These are phyloP conservation scores for Pterostichus madidus DNA, from an alignment of 2,888 invertebrate genomes.

Conservation along the genomic window DNA sequence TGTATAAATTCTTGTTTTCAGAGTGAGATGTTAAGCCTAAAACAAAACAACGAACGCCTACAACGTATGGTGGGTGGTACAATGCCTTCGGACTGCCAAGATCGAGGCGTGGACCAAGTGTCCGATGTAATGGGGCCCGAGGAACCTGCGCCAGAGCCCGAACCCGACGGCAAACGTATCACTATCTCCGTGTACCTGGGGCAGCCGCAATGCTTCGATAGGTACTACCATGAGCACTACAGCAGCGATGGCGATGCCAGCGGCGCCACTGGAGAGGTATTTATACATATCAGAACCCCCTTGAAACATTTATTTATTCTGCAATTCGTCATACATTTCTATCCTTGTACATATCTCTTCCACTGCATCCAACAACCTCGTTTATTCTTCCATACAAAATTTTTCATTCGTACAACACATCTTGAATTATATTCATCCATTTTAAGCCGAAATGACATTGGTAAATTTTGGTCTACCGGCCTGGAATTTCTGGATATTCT, in stretches of 20 bases:
- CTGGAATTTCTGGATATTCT: no score
- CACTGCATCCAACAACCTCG: no score
- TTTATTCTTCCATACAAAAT: no score
- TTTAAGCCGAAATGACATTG: no score
- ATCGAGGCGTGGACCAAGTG: constrained; percentile 75
- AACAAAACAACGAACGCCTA: constrained; percentile 97
- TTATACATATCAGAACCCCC: no score
- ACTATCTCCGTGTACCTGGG: constrained; percentile 93
- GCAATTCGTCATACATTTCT: no score
- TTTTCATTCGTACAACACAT: no score
- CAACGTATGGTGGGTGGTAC: constrained; percentile 87
- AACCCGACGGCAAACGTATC: constrained; percentile 90
- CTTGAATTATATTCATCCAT: no score
- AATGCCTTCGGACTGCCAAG: constrained; percentile 72
- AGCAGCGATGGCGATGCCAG: constrained; percentile 75
- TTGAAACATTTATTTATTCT: no score
- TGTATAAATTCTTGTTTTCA: constrained; percentile 73
- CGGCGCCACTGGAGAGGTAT: constrained; percentile 78
- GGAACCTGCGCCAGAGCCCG: constrained; percentile 75
- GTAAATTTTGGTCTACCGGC: no score
- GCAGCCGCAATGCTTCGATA: constrained; percentile 86
- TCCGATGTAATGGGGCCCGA: constrained; percentile 75
- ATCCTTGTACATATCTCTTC: no score
- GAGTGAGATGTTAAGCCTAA: constrained; percentile 97
- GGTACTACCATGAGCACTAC: constrained; percentile 76